Conservation (phyloP, 1,140 invertebrate genomes). For the Atta colombica region DNA sequence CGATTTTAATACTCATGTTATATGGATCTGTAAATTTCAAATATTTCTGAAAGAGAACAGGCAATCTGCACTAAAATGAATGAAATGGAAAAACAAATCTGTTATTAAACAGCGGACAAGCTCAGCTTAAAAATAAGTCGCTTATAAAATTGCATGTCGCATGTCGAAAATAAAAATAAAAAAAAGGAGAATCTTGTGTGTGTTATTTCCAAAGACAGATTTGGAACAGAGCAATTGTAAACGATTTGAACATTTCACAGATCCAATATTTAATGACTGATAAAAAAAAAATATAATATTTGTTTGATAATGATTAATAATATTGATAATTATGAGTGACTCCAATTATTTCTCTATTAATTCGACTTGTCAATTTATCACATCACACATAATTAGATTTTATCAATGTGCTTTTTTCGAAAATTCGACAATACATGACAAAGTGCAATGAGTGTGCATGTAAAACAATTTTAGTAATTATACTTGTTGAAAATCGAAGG, state of each 20-base stretch:
- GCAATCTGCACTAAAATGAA: slow-evolving; percentile 24
- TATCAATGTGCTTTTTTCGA: background rate
- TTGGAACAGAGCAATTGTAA: background rate
- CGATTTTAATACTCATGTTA: slow-evolving; percentile 42
- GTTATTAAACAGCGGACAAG: slow-evolving; percentile 16
- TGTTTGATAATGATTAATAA: background rate
- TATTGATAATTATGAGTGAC: background rate
- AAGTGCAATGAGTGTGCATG: background rate
- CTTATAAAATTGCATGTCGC: slow-evolving; percentile 14
- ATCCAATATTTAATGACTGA: background rate
- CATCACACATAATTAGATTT: background rate
- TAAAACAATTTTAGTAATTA: slow-evolving; percentile 23
- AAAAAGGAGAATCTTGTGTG: background rate
- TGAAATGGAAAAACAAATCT: slow-evolving; percentile 50
- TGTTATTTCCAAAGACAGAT: background rate
- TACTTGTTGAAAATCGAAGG: slow-evolving; percentile 24
- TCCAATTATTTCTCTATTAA: background rate
- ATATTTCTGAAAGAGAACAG: slow-evolving; percentile 25
- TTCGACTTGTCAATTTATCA: background rate
- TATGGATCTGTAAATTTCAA: slow-evolving; percentile 42
- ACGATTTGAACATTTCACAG: background rate
- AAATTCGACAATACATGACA: background rate
- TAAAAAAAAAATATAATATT: background rate
- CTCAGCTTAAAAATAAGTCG: slow-evolving; percentile 50
- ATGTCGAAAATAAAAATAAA: background rate